Evolutionary conservation across 2,888 invertebrate species (phyloP), one percentile per base, ranked within the genome.

Genomic region (Nematopogon swammerdamellus): DNA sequence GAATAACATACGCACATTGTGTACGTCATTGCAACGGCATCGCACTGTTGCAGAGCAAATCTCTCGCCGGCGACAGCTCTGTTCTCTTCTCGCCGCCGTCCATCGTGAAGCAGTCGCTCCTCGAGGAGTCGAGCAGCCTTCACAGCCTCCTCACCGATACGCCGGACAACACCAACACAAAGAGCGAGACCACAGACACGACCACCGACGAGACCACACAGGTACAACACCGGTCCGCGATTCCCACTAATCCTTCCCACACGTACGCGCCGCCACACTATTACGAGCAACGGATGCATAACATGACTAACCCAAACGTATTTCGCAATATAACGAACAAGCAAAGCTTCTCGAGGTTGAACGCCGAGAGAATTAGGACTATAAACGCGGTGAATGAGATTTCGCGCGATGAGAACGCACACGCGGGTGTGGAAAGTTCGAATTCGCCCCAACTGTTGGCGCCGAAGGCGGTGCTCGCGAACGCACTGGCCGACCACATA

Each of bases 31-130:
- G n/a, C n/a, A n/a, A n/a, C n/a, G n/a, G n/a, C n/a, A n/a, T n/a
- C n/a, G n/a, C n/a, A n/a, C n/a, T n/a, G 58, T 86, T 86, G 46
- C 83, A 92, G 92, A 94, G 94, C 69, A 94, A 94, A 81, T 90
- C 91, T 49, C 72, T 95, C 60, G 86, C 84, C 16, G 88, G 87
- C 3, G 88, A 90, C 63, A 85, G 86, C 30, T 91, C 91, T 47
- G 86, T 89, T 8, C 72, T 91, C 59, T 93, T 93, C 67, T 93
- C 94, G 0, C 94, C 95, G 0, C 90, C 93, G 1, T 91, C 92
- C 18, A 91, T 95, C 56, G 85, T 94, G 60, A 91, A 91, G 63
- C 88, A 94, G 62, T 88, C 91, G 4, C 81, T 92, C 46, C 82
- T 87, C 52, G 84, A 84, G 63, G 85, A 82, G 54, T 82, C 84